phyloP scores from a whole-genome alignment of 2,797 vertebrate species.

The Chaetophractus vellerosus region DNA sequence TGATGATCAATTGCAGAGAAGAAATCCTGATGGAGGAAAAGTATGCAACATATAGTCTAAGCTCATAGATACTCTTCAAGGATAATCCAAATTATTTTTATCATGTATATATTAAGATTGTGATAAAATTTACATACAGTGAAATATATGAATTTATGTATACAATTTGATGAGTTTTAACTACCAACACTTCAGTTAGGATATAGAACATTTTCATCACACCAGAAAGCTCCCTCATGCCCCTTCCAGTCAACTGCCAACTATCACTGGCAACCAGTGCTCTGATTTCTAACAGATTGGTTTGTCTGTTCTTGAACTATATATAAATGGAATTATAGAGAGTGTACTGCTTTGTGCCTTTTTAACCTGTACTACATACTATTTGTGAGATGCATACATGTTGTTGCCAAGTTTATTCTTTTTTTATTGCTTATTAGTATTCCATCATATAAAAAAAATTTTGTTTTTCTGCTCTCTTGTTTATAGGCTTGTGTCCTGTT shows the following conservation, averaged over 20 bases:
- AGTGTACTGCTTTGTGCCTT: neutral
- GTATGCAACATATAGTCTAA: neutral
- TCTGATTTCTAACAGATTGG: neutral
- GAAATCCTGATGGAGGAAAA: constrained; percentile 17
- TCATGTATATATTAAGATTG: neutral
- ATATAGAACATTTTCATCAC: neutral
- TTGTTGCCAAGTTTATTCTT: neutral
- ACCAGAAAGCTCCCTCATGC: neutral
- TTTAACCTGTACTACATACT: neutral
- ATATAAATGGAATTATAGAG: neutral
- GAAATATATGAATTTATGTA: constrained; percentile 3
- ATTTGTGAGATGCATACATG: neutral
- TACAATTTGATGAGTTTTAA: neutral
- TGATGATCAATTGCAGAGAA: neutral
- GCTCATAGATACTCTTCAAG: neutral
- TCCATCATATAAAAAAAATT: neutral
- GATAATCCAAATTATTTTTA: neutral
- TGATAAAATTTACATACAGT: neutral
- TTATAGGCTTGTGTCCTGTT: neutral
- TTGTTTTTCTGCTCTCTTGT: neutral
- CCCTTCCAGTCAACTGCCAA: neutral
- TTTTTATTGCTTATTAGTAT: neutral
- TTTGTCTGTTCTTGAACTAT: neutral
- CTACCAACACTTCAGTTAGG: neutral
- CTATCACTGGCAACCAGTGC: neutral